These are phyloP conservation scores for Drosophila orosa DNA, from an alignment of 1,140 invertebrate genomes.

Conservation along the genomic window DNA sequence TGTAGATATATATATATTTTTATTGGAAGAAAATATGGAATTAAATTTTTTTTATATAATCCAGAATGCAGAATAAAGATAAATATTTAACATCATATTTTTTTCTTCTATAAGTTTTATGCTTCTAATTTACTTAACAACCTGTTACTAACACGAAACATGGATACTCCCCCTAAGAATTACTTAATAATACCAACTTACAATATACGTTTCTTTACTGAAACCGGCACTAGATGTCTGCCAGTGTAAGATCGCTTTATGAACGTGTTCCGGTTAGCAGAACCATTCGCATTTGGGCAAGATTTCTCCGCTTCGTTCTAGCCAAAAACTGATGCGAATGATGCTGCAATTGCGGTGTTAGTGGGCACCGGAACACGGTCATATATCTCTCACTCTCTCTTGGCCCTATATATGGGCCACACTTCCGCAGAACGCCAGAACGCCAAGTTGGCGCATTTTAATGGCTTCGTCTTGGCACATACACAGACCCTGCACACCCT, in stretches of 20 bases:
- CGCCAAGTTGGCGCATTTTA: conserved; percentile 76
- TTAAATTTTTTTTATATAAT: too few relatives aligned
- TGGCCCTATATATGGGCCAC: conserved; percentile 53
- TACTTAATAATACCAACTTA: neutral
- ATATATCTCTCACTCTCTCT: conserved; percentile 19
- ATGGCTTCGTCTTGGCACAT: conserved; percentile 72
- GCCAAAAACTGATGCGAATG: conserved; percentile 8
- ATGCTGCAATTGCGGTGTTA: conserved; percentile 24
- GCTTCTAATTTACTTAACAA: neutral
- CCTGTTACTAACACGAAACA: neutral
- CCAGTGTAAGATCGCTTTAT: neutral
- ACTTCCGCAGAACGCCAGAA: conserved; percentile 57
- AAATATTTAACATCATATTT: too few relatives aligned
- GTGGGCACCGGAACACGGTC: conserved; percentile 30
- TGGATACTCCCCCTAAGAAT: too few relatives aligned
- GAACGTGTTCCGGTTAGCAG: conserved; percentile 25
- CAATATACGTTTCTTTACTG: neutral
- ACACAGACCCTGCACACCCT: neutral
- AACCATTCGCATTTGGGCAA: neutral
- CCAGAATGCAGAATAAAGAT: too few relatives aligned
- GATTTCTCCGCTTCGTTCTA: neutral
- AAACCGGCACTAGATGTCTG: neutral
- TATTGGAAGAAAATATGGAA: too few relatives aligned
- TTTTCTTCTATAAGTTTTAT: too few relatives aligned
- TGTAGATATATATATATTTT: neutral